These are phyloP conservation scores for Amia ocellicauda DNA, from an alignment of 2,113 vertebrate species.

Conservation along the genomic window DNA sequence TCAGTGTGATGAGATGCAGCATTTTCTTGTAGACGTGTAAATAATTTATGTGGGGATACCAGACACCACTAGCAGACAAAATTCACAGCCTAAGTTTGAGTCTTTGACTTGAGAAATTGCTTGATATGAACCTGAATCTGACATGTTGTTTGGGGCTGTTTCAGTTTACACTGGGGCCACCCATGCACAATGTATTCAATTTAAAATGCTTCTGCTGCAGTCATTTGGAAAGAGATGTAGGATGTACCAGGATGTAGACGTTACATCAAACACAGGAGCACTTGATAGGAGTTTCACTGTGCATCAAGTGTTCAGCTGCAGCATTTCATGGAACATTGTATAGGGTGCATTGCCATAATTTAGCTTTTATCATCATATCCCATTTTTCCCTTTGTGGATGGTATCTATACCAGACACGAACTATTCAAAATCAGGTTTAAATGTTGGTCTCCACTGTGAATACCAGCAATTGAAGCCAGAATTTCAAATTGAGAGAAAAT, in stretches of 20 bases:
- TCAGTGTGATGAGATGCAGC: conserved; percentile 15
- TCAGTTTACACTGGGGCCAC: background rate
- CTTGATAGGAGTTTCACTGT: background rate
- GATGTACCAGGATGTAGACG: too few relatives aligned
- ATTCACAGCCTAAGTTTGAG: background rate
- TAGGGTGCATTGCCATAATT: too few relatives aligned
- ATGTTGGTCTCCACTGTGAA: too few relatives aligned
- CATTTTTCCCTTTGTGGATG: too few relatives aligned
- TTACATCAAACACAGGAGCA: background rate
- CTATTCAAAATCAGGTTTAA: too few relatives aligned
- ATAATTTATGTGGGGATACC: conserved; percentile 20
- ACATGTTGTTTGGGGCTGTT: background rate
- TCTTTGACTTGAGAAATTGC: background rate
- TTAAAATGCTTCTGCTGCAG: background rate
- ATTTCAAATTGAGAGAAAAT: too few relatives aligned
- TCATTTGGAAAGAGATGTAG: background rate
- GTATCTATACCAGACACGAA: too few relatives aligned
- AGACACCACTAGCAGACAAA: conserved; percentile 36
- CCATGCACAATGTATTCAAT: background rate
- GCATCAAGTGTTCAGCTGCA: background rate
- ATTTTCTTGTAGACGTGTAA: conserved; percentile 3
- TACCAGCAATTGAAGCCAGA: too few relatives aligned
- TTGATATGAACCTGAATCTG: background rate
- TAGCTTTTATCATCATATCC: too few relatives aligned
- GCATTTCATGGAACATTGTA: too few relatives aligned